These are phyloP conservation scores for Hofmannophila pseudospretella DNA, from an alignment of 2,888 invertebrate genomes.

Conservation along the genomic window DNA sequence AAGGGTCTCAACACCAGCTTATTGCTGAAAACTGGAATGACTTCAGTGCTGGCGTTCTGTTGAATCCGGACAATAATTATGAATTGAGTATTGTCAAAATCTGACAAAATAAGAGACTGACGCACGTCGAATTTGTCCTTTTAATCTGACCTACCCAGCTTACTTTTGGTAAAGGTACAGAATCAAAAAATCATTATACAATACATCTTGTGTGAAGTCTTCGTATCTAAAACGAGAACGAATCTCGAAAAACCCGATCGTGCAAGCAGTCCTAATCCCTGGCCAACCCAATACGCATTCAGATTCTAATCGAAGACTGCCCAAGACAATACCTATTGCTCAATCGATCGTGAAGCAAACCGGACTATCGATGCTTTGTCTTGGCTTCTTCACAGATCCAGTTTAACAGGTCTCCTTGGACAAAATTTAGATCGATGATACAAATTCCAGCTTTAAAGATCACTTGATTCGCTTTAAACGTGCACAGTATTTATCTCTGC, in stretches of 20 bases:
- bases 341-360: conserved; percentile 28
- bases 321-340: conserved; percentile 46
- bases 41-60: too few relatives aligned
- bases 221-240: neutral
- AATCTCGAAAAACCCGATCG: conserved; percentile 1
- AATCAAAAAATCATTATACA: too few relatives aligned
- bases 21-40: too few relatives aligned
- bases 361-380: conserved; percentile 27
- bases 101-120: too few relatives aligned
- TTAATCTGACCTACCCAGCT: too few relatives aligned
- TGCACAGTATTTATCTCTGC: neutral
- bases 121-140: too few relatives aligned
- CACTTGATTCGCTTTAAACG: conserved; percentile 1
- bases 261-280: conserved; percentile 2
- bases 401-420: conserved; percentile 4
- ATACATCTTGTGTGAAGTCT: too few relatives aligned
- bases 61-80: too few relatives aligned
- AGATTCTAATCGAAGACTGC: conserved; percentile 28
- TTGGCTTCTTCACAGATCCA: conserved; percentile 19
- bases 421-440: conserved; percentile 6
- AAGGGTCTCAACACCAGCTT: too few relatives aligned
- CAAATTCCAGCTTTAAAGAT: conserved; percentile 3
- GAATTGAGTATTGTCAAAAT: too few relatives aligned
- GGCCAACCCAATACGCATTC: conserved; percentile 24
- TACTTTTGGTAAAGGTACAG: too few relatives aligned